Base-by-base conservation (phyloP, 2,113 vertebrate genomes). In the Psittacula cyanocephala region DNA sequence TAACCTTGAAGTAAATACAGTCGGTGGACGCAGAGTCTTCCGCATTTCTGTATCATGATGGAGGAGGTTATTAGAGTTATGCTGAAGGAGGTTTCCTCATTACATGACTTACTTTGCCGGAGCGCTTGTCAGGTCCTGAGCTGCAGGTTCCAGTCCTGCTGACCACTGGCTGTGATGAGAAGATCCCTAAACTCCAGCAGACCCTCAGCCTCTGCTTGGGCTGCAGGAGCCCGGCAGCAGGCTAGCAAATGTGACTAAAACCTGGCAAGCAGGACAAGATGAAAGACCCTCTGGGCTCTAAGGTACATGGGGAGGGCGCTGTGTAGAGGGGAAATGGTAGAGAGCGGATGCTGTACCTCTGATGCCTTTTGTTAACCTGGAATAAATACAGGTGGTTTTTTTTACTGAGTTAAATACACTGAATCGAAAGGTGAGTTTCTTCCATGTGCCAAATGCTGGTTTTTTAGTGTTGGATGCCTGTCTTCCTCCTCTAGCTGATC, bases 371-470 rank as follows among this genome's bases (percentile, higher is more conserved):
- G 50, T 60, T 53, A 74, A 53, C 11, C 14, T 83, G 47, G 18
- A 90, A 63, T 62, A 81, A 82, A 67, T 16, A 44, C 9, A 18
- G 28, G 28, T 11, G 37, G 20, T 46, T 46, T 43, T 28, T 28
- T 52, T 53, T 29, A 53, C 28, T 53, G 60, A 86, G 53, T 79
- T 82, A 49, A 93, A 31, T 1, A 2, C 16, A 11, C 25, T 57
- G 50, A 78, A 49, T 29, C 60, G 35, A 74, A 93, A 86, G 10
- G 60, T 9, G 24, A 59, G 33, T 88, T 93, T 91, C 68, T 86
- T 18, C 39, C 41, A n/a, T 39, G 35, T 75, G 50, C 23, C 20
- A 9, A 33, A 27, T 44, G 28, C 39, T 70, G 10, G 0, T 3
- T 16, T 78, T 82, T 78, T 41, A 80, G 11, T 76, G 33, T 68